Evolutionary conservation across 2,888 invertebrate species (phyloP), one percentile per base, ranked within the genome.

Genomic region (Meandrusa payeni): DNA sequence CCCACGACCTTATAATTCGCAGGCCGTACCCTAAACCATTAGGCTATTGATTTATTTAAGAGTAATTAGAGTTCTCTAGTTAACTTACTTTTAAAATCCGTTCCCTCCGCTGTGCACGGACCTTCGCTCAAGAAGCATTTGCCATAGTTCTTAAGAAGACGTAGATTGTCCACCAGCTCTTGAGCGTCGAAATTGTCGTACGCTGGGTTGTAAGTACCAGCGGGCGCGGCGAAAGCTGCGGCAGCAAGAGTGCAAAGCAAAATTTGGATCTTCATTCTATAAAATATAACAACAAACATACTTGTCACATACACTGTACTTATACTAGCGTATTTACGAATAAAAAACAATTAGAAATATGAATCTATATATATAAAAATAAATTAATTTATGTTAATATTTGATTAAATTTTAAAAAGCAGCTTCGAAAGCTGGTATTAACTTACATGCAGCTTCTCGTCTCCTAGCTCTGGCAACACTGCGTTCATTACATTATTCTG

Each of bases 111-210:
- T 0, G 93, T 93, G 69, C 94, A 94, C 2, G 89, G 90, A 10
- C 91, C 92, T 34, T 81, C 62, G 2, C 82, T 89, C 48, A 94
- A 76, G 64, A 94, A 85, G 62, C 95, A 95, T 31, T 91, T 90
- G 13, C 91, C 86, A 57, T 94, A 94, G 61, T 88, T 90, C 55
- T 90, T 90, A 3, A 94, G 78, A 15, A 94, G 76, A 11, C 94
- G 89, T 2, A 88, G 76, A 64, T 91, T 94, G 0, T 61, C 72
- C 0, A 93, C 78, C 55, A 94, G 82, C 57, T 91, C 89, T 19
- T 93, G 88, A 20, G 92, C 72, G 59, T 94, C 89, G 55, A 95
- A 88, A 66, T 90, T 90, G 63, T 94, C 94, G 57, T 91, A 94
- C 46, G 90, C 90, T 2, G 89, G 87, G 50, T 91, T 90, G 69